Evolutionary conservation across 2,797 vertebrate genomes (phyloP), one percentile per base, ranked within the genome.

Genomic region (Fratercula arctica): DNA sequence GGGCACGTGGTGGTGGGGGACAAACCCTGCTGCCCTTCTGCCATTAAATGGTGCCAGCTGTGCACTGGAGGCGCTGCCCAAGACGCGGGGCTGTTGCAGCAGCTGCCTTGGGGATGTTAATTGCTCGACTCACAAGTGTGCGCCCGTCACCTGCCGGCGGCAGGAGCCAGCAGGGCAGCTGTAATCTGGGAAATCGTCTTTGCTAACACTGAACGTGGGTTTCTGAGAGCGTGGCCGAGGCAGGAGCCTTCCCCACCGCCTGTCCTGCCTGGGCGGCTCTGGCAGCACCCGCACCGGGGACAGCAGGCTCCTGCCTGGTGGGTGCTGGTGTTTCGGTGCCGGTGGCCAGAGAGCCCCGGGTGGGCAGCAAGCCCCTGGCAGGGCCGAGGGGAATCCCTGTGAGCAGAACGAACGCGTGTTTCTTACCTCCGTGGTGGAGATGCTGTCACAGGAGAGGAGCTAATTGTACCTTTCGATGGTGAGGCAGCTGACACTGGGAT

Each of bases 11-110:
- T 2, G 3, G 25, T 33, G 51, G 25, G 35, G 46, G 15, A 51
- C 25, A 5, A 37, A 14, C 33, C 57, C 33, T 2, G 9, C 50
- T 46, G 26, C 56, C 21, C 26, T 3, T 35, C 28, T 10, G n/a
- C 46, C 25, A 2, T n/a, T 4, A 10, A 46, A 9, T 1, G 0
- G 23, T 5, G 56, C 11, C 0, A 4, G 16, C 1, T 25, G 35
- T 5, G 63, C 53, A 26, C 51, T 50, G 1, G 0, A 11, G 54
- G 43, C 33, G 4, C 18, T 29, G 39, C 43, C 29, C 1, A 3
- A 13, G 56, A 35, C 5, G 0, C 4, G 0, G 63, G 87, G 41
- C 18, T 35, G 13, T 7, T 0, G 6, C 29, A 1, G 69, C 45
- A 35, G 41, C 46, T 1, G 0, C 4, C 20, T 5, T 2, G 37